Evolutionary conservation across 2,113 vertebrate genomes (phyloP), one percentile per base, ranked within the genome.

Genomic region (Centrocercus urophasianus): DNA sequence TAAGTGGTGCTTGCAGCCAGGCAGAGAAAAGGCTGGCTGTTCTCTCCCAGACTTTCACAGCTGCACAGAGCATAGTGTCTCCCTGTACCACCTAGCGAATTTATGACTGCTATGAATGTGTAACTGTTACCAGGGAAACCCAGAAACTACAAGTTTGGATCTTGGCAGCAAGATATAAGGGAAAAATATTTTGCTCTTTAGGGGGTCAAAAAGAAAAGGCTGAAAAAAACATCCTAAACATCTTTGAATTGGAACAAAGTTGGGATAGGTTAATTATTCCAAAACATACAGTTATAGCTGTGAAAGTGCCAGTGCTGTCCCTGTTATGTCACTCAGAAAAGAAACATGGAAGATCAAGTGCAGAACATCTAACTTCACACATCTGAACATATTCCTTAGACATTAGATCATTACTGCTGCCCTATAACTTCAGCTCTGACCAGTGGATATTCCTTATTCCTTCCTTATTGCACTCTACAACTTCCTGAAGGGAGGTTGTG

Each of bases 91-190:
- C 76, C 93, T 88, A 71, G 91, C 78, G 61, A 90, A 77, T 86
- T n/a, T 75, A 18, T 90, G 70, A 48, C 66, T 38, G 38, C 38
- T 38, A 38, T 38, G 38, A 38, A 90, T 88, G 88, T 86, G 48
- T 81, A 86, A 70, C 83, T 88, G 91, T 95, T 93, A 86, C 96
- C 80, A 79, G n/a, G 94, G 96, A 94, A 95, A 95, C 79, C 64
- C 43, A 84, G 89, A 81, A 95, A 91, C n/a, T 80, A 83, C 72
- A 65, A 28, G 90, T 74, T 83, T 52, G 40, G 57, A 86, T 91
- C 65, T 93, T 95, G 93, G 83, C 88, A 96, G 80, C 48, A 84
- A 76, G 72, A 57, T 77, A 40, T 77, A 67, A 83, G 48, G 36
- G 90, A 63, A 54, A 91, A 95, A 76, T 72, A 75, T 50, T 70